A percentile compares a stretch with the other conserved stretches of the same genome.
Conservation (phyloP, 2,113 vertebrate species). For the Colossoma macropomum region DNA sequence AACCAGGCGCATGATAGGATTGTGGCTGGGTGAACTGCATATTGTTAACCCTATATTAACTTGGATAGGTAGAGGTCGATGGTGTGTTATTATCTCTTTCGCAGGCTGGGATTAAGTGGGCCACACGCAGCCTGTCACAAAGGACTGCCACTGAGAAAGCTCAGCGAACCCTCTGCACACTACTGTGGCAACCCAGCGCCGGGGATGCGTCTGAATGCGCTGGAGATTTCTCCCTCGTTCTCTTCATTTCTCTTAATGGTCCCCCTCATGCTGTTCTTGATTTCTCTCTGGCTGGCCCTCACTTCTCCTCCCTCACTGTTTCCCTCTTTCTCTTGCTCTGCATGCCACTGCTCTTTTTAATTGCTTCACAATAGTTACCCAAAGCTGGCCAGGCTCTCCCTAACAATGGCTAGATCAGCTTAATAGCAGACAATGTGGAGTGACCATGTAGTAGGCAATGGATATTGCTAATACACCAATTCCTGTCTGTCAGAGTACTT, state of each 20-base stretch:
- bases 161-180: slow-evolving; percentile 9
- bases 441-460: slow-evolving; percentile 25
- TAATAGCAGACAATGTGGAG: slow-evolving; percentile 30
- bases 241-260: neutral
- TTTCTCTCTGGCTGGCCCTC: slow-evolving; percentile 12
- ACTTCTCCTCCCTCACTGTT: neutral
- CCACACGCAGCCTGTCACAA: slow-evolving; percentile 73
- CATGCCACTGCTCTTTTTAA: slow-evolving; percentile 32
- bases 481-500: slow-evolving; percentile 45
- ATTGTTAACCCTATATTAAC: slow-evolving; percentile 81
- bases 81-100: slow-evolving; percentile 56
- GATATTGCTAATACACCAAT: slow-evolving; percentile 33
- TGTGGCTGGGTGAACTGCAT: slow-evolving; percentile 61
- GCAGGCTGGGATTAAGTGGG: slow-evolving; percentile 72
- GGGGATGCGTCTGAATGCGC: slow-evolving; percentile 26
- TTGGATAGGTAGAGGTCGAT: slow-evolving; percentile 67
- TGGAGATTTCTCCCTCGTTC: slow-evolving; percentile 11
- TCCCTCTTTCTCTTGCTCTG: slow-evolving; percentile 16
- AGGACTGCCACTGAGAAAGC: slow-evolving; percentile 43
- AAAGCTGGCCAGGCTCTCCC: slow-evolving; percentile 39
- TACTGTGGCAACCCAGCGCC: slow-evolving; percentile 26
- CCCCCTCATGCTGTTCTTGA: neutral
- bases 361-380: slow-evolving; percentile 51
- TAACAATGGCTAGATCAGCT: slow-evolving; percentile 50
- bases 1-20: slow-evolving; percentile 90